Evolutionary conservation across 1,140 invertebrate species (phyloP), one percentile per base, ranked within the genome.

Genomic region (Phymastichus coffea): DNA sequence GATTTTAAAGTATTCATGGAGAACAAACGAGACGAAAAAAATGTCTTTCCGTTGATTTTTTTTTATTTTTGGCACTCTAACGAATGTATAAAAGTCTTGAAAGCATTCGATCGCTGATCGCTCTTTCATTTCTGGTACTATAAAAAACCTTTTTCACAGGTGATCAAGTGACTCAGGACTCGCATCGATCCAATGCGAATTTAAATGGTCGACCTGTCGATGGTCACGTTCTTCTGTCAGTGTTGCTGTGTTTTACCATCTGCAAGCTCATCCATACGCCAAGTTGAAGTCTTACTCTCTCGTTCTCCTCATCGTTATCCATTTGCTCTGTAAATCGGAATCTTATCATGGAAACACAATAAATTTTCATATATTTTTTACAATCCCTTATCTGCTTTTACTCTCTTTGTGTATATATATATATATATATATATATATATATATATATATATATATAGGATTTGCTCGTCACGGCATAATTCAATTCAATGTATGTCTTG

Each of bases 141-240:
- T n/a, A n/a, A n/a, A n/a, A n/a, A 41, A 41, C 37, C 30, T 25
- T 63, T 63, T 54, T 15, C 52, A 72, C 71, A 54, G 10, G 55
- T 70, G 20, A n/a, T n/a, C 66, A 71, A 47, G 47, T 69, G 17
- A 61, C 64, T 19, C 70, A 70, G 12, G 65, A 70, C 43, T 68
- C 71, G 4, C 67, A 73, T 25, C 66, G 69, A 30, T 66, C 68
- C 22, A 58, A 64, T 8, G 17, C 52, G 2, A 63, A 43, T 20
- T 49, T 52, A 0, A 51, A 41, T 25, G 15, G 22, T 23, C 20
- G 3, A 22, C 7, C 19, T 14, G 28, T 33, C 9, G 37, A 9
- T n/a, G 8, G 26, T 25, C 20, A 22, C 33, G 19, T 28, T 17
- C 12, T 23, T 20, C 28, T 59, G 33, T 0, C 35, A 17, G n/a